Percentiles rank a stretch among this genome's conserved stretches.
These are phyloP conservation scores for Melitaea athalia DNA, from an alignment of 2,888 invertebrate species.

Conservation along the genomic window DNA sequence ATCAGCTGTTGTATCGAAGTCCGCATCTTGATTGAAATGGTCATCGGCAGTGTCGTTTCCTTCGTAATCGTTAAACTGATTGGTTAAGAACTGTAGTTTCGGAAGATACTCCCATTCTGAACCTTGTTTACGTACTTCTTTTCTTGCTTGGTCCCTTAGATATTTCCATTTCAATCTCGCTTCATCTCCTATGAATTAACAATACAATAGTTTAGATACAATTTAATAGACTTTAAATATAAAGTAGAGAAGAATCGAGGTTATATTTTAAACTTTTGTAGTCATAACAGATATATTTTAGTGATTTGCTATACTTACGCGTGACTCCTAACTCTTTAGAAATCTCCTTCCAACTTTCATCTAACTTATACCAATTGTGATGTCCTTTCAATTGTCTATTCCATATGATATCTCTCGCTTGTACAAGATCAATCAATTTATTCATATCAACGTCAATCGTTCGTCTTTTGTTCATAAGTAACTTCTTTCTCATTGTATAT, in stretches of 20 bases:
- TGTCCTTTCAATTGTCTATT: slow-evolving; percentile 74
- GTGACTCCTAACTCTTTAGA: slow-evolving; percentile 71
- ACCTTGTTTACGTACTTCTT: slow-evolving; percentile 69
- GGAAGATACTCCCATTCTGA: slow-evolving; percentile 75
- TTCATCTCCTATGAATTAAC: slow-evolving; percentile 65
- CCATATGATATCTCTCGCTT: slow-evolving; percentile 71
- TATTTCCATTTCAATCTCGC: slow-evolving; percentile 78
- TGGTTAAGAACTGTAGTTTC: slow-evolving; percentile 69
- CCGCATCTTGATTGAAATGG: slow-evolving; percentile 48
- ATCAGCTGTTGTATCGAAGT: slow-evolving; percentile 53
- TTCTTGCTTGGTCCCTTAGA: slow-evolving; percentile 73
- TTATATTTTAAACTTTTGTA: no score
- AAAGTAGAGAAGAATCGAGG: no score
- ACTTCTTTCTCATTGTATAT: slow-evolving; percentile 73
- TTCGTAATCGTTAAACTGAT: slow-evolving; percentile 75
- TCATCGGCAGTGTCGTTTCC: slow-evolving; percentile 54
- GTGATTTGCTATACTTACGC: slow-evolving; percentile 53
- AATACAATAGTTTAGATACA: no score
- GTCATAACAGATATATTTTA: no score
- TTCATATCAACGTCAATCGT: slow-evolving; percentile 74
- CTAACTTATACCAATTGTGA: slow-evolving; percentile 77
- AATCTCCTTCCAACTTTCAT: slow-evolving; percentile 76
- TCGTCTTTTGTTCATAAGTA: slow-evolving; percentile 71
- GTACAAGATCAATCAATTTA: slow-evolving; percentile 70
- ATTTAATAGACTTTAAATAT: background rate